These are phyloP conservation scores for Nematolebias whitei DNA, from an alignment of 2,113 vertebrate genomes.

Conservation along the genomic window DNA sequence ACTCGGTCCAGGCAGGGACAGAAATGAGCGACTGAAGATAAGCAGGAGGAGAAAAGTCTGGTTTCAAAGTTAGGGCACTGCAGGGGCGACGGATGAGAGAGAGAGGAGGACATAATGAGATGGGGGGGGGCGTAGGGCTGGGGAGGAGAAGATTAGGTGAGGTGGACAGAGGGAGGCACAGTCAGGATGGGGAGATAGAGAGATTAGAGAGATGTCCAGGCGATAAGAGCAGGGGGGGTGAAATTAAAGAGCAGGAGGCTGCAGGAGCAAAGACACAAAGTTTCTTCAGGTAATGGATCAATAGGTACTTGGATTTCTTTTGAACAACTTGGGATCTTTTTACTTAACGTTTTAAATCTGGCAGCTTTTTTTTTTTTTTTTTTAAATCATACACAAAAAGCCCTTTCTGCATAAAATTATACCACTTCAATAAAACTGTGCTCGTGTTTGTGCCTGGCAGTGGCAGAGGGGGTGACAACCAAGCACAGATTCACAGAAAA, in stretches of 20 bases:
- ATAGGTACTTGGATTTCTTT: too few relatives aligned
- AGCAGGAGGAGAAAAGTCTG: slow-evolving; percentile 16
- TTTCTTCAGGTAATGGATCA: slow-evolving; percentile 17
- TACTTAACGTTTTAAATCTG: too few relatives aligned
- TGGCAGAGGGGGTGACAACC: slow-evolving; percentile 10
- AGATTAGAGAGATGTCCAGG: slow-evolving; percentile 61
- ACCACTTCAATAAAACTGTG: neutral
- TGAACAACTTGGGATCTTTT: too few relatives aligned
- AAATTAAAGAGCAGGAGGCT: slow-evolving; percentile 59
- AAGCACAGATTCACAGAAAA: slow-evolving; percentile 19
- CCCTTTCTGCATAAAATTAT: neutral
- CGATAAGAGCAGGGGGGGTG: slow-evolving; percentile 50
- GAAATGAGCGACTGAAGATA: slow-evolving; percentile 70
- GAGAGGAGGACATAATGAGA: slow-evolving; percentile 63
- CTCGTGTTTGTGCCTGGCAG: neutral
- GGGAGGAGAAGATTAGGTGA: slow-evolving; percentile 61
- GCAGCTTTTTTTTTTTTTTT: too few relatives aligned
- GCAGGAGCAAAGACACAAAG: slow-evolving; percentile 12
- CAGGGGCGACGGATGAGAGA: slow-evolving; percentile 58
- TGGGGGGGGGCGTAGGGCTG: slow-evolving; percentile 34
- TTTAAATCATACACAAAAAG: too few relatives aligned
- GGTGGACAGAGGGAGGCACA: slow-evolving; percentile 60
- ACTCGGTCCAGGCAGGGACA: slow-evolving; percentile 71
- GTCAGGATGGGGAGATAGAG: slow-evolving; percentile 59
- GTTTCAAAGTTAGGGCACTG: slow-evolving; percentile 66